Conservation (phyloP, 2,113 vertebrate species). For the Hyla sarda region DNA sequence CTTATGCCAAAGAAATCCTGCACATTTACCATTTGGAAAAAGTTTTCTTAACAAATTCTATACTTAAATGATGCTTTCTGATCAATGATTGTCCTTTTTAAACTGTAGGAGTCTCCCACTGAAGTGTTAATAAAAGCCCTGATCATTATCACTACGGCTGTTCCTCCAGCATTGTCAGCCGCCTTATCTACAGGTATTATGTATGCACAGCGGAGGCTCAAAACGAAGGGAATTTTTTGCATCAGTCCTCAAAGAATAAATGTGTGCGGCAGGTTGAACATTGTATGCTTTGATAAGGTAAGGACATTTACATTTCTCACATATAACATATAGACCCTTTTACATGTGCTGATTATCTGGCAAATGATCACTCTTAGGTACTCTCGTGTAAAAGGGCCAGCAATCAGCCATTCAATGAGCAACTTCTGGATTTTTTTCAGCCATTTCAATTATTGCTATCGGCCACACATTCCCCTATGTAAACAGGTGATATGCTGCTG, state of each 20-base stretch:
- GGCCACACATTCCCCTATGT: too few relatives aligned
- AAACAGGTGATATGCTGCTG: too few relatives aligned
- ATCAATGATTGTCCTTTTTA: background rate
- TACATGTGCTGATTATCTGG: too few relatives aligned
- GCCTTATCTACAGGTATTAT: constrained; percentile 72
- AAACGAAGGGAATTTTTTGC: constrained; percentile 71
- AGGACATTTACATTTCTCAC: background rate
- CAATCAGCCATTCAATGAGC: too few relatives aligned
- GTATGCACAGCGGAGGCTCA: constrained; percentile 73
- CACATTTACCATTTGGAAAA: background rate
- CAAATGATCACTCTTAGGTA: too few relatives aligned
- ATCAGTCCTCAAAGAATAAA: constrained; percentile 76
- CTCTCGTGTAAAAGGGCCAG: too few relatives aligned
- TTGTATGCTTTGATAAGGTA: constrained; percentile 79
- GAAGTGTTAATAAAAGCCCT: constrained; percentile 63
- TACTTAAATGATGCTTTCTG: background rate
- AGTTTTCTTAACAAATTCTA: background rate
- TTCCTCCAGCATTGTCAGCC: constrained; percentile 68
- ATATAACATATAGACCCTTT: background rate
- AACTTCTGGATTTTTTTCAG: too few relatives aligned
- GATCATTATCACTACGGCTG: constrained; percentile 65
- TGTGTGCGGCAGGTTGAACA: constrained; percentile 74
- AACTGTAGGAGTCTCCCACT: constrained; percentile 27
- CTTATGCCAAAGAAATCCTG: background rate
- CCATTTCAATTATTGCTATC: too few relatives aligned